Percentiles rank a stretch among this genome's conserved stretches.
phyloP scores from a whole-genome alignment of 2,888 invertebrate species.

The Balanococcus diminutus region DNA sequence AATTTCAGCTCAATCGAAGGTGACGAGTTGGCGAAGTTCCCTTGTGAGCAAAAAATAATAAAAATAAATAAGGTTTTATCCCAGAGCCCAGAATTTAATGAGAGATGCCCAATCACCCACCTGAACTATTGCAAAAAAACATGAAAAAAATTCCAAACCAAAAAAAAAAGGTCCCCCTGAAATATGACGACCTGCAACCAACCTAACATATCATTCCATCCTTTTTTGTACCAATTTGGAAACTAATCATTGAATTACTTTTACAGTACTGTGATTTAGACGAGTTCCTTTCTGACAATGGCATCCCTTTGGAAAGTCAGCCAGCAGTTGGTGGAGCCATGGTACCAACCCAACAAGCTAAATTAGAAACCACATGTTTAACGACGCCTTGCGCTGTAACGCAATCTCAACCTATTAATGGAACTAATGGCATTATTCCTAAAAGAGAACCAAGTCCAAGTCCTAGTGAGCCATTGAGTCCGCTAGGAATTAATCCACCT shows the following conservation, averaged over 20 bases:
- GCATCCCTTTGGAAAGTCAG: constrained; percentile 82
- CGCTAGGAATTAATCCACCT: constrained; percentile 86
- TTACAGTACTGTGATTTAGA: constrained; percentile 94
- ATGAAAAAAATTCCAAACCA: too few species aligned
- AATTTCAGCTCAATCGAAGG: too few species aligned
- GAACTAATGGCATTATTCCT: constrained; percentile 66
- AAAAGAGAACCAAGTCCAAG: constrained; percentile 87
- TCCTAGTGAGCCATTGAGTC: constrained; percentile 78
- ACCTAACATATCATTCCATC: not conserved
- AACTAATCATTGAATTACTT: not conserved
- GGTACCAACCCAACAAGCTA: constrained; percentile 55
- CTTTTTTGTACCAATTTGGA: too few species aligned
- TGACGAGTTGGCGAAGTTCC: too few species aligned
- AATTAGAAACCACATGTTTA: constrained; percentile 60
- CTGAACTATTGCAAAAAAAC: too few species aligned
- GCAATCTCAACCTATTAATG: constrained; percentile 55
- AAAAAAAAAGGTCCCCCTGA: too few species aligned
- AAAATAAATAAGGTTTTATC: too few species aligned
- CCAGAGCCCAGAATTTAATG: too few species aligned
- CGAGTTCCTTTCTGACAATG: constrained; percentile 95
- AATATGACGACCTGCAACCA: not conserved
- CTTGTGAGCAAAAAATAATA: too few species aligned
- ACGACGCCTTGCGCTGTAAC: constrained; percentile 58
- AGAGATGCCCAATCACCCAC: too few species aligned
- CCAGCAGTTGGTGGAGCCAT: constrained; percentile 57